Percentiles rank a stretch among this genome's conserved stretches.
Evolutionary conservation across 2,797 vertebrate species (phyloP).

Genomic region (Siniperca scherzeri): DNA sequence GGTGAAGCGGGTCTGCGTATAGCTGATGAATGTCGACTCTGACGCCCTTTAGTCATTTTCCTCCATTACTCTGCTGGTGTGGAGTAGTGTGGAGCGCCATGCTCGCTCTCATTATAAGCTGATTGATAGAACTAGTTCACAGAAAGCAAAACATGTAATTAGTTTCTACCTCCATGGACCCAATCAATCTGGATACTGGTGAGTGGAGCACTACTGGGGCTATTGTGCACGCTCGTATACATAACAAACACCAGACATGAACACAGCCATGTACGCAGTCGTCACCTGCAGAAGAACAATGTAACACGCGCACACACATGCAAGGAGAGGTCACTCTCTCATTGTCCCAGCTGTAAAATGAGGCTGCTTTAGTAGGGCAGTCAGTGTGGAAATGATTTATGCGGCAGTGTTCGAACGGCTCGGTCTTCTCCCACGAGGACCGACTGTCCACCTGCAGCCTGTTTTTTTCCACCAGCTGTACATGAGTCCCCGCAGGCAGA

Average conservation of each 20-base stretch:
- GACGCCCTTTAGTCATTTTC: conserved; percentile 40
- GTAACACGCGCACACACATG: neutral
- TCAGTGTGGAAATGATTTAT: conserved; percentile 77
- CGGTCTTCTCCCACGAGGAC: conserved; percentile 67
- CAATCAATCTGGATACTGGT: conserved; percentile 71
- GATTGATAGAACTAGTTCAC: conserved; percentile 76
- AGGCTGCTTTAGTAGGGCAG: conserved; percentile 74
- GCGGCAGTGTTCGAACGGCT: conserved; percentile 51
- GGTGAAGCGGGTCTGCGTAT: conserved; percentile 11
- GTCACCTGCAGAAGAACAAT: conserved; percentile 66
- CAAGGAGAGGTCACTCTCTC: conserved; percentile 69
- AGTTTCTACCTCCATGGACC: conserved; percentile 71
- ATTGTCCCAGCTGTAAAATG: conserved; percentile 68
- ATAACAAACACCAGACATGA: conserved; percentile 43
- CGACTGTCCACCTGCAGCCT: conserved; percentile 75
- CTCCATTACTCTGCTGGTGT: conserved; percentile 32
- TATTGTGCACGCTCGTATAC: neutral
- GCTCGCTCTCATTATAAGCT: conserved; percentile 66
- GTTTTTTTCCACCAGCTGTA: conserved; percentile 72
- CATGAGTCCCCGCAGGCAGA: conserved; percentile 67
- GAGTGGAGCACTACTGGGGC: conserved; percentile 59
- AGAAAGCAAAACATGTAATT: conserved; percentile 77
- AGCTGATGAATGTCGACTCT: conserved; percentile 57
- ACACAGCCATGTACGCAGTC: conserved; percentile 6
- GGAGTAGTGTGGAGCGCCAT: conserved; percentile 8